Percentiles rank a stretch among this genome's conserved stretches.
These are phyloP conservation scores for Hyla sarda DNA, from an alignment of 2,113 vertebrate species.

Conservation along the genomic window DNA sequence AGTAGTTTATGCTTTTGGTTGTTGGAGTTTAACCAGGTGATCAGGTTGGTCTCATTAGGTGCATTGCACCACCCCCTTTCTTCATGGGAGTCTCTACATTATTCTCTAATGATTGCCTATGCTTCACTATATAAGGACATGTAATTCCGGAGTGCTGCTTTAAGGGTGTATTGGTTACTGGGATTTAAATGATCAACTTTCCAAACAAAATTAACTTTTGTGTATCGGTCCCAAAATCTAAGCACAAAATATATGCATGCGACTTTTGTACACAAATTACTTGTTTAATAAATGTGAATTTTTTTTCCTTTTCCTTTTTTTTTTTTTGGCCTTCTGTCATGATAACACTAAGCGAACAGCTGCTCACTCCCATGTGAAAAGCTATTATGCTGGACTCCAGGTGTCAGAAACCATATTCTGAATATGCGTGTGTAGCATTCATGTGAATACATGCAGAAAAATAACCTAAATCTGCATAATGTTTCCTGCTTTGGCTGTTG, in stretches of 20 bases:
- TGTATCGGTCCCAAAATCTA: neutral
- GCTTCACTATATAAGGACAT: too few relatives aligned
- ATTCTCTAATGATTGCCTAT: too few relatives aligned
- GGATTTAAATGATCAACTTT: neutral
- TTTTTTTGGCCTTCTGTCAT: neutral
- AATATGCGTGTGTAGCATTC: neutral
- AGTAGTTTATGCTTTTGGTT: too few relatives aligned
- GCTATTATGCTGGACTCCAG: neutral
- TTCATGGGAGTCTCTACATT: too few relatives aligned
- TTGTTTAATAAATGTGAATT: neutral
- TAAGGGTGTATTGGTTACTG: too few relatives aligned
- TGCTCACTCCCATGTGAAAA: conserved; percentile 4
- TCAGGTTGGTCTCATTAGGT: too few relatives aligned
- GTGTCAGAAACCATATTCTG: neutral
- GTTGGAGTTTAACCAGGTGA: too few relatives aligned
- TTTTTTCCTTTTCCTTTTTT: neutral
- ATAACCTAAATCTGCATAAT: neutral
- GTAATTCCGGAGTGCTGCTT: too few relatives aligned
- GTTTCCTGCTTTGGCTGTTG: neutral
- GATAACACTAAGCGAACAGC: neutral
- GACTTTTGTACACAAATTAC: neutral
- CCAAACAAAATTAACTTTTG: neutral
- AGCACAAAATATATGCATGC: neutral
- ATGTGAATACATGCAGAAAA: neutral
- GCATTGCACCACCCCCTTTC: too few relatives aligned